phyloP scores from a whole-genome alignment of 2,797 vertebrate species.

The Sebastes alutus region DNA sequence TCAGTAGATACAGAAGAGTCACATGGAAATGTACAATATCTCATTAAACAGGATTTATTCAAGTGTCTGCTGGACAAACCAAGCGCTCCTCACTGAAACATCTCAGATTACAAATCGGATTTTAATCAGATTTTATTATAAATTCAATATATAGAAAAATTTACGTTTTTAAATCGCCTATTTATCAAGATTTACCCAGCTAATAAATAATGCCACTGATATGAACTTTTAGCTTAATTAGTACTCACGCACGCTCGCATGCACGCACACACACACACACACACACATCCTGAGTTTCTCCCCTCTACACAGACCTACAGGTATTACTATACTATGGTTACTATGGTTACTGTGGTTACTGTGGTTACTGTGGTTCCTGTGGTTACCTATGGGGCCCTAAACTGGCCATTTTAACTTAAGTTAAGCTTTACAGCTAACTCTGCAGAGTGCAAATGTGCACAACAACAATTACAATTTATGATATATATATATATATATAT shows the following conservation, averaged over 20 bases:
- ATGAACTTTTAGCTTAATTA: neutral
- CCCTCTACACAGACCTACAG: neutral
- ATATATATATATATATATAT: neutral
- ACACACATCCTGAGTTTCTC: constrained; percentile 45
- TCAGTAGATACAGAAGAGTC: neutral
- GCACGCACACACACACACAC: neutral
- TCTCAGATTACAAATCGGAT: neutral
- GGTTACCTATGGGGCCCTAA: neutral
- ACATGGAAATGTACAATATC: neutral
- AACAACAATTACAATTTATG: neutral
- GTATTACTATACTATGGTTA: neutral
- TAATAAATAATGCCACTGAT: constrained; percentile 7
- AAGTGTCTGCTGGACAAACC: neutral
- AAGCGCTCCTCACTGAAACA: neutral
- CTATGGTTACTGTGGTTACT: neutral
- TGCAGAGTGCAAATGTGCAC: neutral
- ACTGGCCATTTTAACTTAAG: neutral
- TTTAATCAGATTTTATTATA: neutral
- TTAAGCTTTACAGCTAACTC: neutral
- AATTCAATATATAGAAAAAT: neutral
- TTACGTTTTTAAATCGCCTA: neutral
- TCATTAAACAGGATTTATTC: neutral
- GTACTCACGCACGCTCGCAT: neutral
- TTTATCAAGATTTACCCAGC: neutral
- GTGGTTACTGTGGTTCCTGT: no score